Evolutionary conservation across 2,113 vertebrate species (phyloP), one percentile per base, ranked within the genome.

Genomic region (Ptilorrhoa leucosticta): DNA sequence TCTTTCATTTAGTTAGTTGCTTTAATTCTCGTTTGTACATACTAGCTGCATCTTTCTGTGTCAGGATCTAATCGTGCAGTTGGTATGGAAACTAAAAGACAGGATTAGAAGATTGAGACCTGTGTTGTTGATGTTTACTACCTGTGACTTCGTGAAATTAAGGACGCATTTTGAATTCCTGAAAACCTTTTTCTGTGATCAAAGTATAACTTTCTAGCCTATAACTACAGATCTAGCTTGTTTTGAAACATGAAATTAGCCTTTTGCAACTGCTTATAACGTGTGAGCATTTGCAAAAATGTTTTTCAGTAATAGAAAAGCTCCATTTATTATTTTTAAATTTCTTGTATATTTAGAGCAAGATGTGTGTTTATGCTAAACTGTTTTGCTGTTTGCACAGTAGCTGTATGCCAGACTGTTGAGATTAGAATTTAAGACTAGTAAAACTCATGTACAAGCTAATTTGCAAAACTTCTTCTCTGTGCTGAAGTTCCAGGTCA

Each of bases 381-480:
- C n/a, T 58, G 1, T 69, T 92, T 16, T 73, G 45, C 53, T 80
- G 42, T 87, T 94, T 95, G 70, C 54, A 23, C 31, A 65, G 95
- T 37, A 69, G 44, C 45, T 65, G 31, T 65, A 20, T 76, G 54
- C 33, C 83, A 89, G 79, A 73, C 86, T 73, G 35, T 39, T 70
- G 66, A 88, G 92, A 88, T 96, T 86, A 92, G 68, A 88, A 66
- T 86, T 80, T 95, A 86, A 97, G 88, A 83, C 75, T 53, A 77
- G 58, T 58, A 92, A 94, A 93, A 92, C 86, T 93, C 50, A 73
- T 83, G 89, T 88, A 80, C 79, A 86, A 93, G 79, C 79, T 94
- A 77, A 96, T 92, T 93, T 92, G 33, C 68, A 77, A 86, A 90
- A 71, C 88, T 89, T 2, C 66, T 93, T 85, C 88, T 70, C 76